Evolutionary conservation across 53 echinoderm and acorn worm genomes (phyloP), one percentile per base, ranked within the genome.

Genomic region (Paracentrotus lividus): DNA sequence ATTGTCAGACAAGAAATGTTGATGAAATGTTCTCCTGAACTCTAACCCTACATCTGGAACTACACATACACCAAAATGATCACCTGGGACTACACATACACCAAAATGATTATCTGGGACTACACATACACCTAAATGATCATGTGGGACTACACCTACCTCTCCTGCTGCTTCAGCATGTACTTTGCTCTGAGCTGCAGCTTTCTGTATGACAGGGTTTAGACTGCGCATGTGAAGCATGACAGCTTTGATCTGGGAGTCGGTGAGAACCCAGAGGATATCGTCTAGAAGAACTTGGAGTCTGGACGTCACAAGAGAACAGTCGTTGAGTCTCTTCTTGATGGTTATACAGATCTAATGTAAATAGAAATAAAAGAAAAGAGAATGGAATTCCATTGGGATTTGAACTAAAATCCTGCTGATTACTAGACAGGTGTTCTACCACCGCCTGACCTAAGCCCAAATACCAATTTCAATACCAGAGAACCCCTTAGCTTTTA

Each of bases 171-270:
- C 96, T 7, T 96, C 95, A 26, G 99, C 97, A 36, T 93, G 78
- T 1, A 95, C 97, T 75, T 97, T 98, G 84, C 97, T 98, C 44
- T 94, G 97, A 14, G 97, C 96, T 53, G 97, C 95, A 42, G 97
- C 96, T 55, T 94, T 97, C 95, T 97, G 94, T 18, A 97, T 98
- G 90, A 98, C 98, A 0, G 98, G 98, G 88, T 95, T 97, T 13
- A 98, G 94, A 49, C 98, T 98, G 14, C 97, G 88, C 91, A 98
- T 93, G 76, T 98, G 98, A 24, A 96, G 94, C 49, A 97, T 95
- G 32, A 97, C 96, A 8, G 99, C 99, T 69, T 98, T 98, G 65
- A 97, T 90, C 93, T 98, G 99, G 20, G 99, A 97, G 93, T 98
- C 99, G 0, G 99, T 98, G 40, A 98, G 94, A 26, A 98, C 99